Evolutionary conservation across 2,797 vertebrate genomes (phyloP), one percentile per base, ranked within the genome.

Genomic region (Rhinella marina): DNA sequence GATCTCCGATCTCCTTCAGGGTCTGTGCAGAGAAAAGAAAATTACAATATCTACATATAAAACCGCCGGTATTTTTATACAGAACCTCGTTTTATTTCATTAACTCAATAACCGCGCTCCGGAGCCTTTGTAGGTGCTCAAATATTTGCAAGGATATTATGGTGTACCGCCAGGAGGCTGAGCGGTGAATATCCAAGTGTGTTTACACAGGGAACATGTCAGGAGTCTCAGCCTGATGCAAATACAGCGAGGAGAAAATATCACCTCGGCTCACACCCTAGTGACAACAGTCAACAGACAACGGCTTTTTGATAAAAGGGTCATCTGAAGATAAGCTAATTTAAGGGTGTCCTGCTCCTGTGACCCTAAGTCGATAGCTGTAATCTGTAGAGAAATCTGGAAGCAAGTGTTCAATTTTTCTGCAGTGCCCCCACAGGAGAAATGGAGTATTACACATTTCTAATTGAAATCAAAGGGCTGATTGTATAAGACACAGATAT

Each of bases 1-100:
- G 96, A 27, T 90, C 92, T 0, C 93, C 94, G 25, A 97, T 97
- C 91, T 97, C 96, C 88, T 93, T 91, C 87, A 99, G 93, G 8
- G 91, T 92, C 98, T 99, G 87, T 78, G 6, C 13, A 77, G 19
- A 59, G 50, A 82, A 80, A 57, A 88, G 12, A 48, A 16, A 25
- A 2, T 50, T 23, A 21, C 4, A 19, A 41, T 17, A 61, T 12
- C 4, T 86, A 80, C 2, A 48, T 21, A 81, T 13, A 3, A 23
- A 83, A 16, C 10, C 48, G 25, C 29, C 14, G 11, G 14, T 57
- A 21, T 64, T 27, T 77, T 70, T 9, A 59, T 10, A 16, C n/a
- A 29, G 21, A 57, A 32, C 5, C 52, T 57, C 17, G 9, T 21
- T 14, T 7, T 23, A 16, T 86, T 68, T 81, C 19, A 77, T 82